A percentile compares a stretch with the other conserved stretches of the same genome.
Evolutionary conservation across 1,140 invertebrate genomes (phyloP).

Genomic region (Phortica variegata): DNA sequence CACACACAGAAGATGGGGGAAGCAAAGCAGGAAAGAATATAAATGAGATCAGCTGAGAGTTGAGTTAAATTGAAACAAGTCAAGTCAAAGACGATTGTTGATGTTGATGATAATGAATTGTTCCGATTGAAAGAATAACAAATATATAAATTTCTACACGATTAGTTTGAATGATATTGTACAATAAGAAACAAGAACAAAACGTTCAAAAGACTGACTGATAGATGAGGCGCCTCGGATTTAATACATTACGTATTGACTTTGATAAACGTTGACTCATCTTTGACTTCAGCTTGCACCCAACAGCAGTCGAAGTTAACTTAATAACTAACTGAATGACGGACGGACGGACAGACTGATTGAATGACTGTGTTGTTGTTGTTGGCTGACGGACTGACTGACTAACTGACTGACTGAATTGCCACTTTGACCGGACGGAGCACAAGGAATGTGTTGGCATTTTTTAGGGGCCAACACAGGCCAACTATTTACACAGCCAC

Average conservation of each 20-base stretch:
- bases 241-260: not conserved
- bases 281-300: not conserved
- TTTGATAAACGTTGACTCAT: conserved; percentile 24
- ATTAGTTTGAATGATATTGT: too few species aligned
- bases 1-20: too few species aligned
- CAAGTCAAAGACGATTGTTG: too few species aligned
- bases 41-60: too few species aligned
- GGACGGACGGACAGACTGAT: conserved; percentile 12
- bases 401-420: conserved; percentile 8
- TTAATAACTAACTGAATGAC: conserved; percentile 30
- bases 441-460: not conserved
- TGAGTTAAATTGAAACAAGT: too few species aligned
- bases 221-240: conserved; percentile 45
- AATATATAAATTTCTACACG: too few species aligned
- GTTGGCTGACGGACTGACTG: conserved; percentile 21
- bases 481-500: conserved; percentile 50
- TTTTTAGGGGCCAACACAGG: conserved; percentile 12
- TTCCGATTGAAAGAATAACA: too few species aligned
- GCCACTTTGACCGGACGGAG: conserved; percentile 13
- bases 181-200: too few species aligned
- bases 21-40: too few species aligned
- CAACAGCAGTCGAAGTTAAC: conserved; percentile 32
- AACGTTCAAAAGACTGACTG: conserved; percentile 5
- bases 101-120: too few species aligned
- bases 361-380: conserved; percentile 3